These are phyloP conservation scores for Magallana gigas DNA, from an alignment of 1,140 invertebrate genomes.

Conservation along the genomic window DNA sequence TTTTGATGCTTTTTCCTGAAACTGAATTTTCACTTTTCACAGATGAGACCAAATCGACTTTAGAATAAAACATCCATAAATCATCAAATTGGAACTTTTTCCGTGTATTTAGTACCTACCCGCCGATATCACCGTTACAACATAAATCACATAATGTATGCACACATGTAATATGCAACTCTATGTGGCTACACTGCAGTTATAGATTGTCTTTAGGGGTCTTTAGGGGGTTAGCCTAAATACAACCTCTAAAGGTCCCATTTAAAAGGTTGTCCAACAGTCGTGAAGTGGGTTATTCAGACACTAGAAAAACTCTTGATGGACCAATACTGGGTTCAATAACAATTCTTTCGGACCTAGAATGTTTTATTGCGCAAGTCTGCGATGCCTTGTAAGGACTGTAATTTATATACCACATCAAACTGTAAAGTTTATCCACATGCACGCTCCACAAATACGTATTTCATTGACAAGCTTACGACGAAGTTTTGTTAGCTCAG, in stretches of 20 bases:
- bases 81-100: too few relatives aligned
- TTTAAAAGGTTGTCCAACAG: background rate
- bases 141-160: too few relatives aligned
- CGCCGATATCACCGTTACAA: too few relatives aligned
- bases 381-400: background rate
- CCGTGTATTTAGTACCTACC: too few relatives aligned
- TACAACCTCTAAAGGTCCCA: background rate
- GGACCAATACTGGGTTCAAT: slow-evolving; percentile 14
- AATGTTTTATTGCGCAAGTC: background rate
- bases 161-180: too few relatives aligned
- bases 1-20: too few relatives aligned
- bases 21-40: too few relatives aligned
- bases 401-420: background rate
- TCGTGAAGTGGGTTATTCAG: slow-evolving; percentile 9
- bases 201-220: too few relatives aligned
- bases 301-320: background rate
- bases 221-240: too few relatives aligned
- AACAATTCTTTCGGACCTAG: background rate
- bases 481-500: background rate
- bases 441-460: background rate
- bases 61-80: too few relatives aligned
- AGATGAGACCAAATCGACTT: too few relatives aligned
- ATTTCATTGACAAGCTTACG: slow-evolving; percentile 6
- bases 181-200: too few relatives aligned
- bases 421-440: background rate